phyloP scores from a whole-genome alignment of 2,888 invertebrate genomes.

The Cenopis cana region DNA sequence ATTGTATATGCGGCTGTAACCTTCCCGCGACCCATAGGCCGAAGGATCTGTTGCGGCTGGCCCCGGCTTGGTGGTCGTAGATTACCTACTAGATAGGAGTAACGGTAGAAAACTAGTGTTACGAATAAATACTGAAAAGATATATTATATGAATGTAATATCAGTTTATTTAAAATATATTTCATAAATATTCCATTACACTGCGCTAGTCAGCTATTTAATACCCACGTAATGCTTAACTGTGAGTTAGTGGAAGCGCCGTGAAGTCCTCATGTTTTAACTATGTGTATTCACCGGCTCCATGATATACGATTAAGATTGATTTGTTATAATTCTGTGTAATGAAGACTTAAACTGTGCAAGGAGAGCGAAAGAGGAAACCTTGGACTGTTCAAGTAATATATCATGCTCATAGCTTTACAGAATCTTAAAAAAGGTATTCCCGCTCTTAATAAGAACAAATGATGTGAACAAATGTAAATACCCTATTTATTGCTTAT shows the following conservation, averaged over 20 bases:
- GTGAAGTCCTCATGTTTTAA: constrained; percentile 1
- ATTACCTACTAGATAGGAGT: constrained; percentile 15
- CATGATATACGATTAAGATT: constrained; percentile 3
- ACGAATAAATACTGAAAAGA: constrained; percentile 25
- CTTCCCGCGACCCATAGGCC: constrained; percentile 38
- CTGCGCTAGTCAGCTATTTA: constrained; percentile 72
- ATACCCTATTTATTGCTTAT: constrained; percentile 66
- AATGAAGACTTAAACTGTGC: constrained; percentile 10
- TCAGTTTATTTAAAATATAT: constrained; percentile 56
- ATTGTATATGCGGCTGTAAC: constrained; percentile 56
- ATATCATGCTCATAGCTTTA: constrained; percentile 41
- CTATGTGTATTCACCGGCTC: neutral
- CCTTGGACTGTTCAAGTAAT: constrained; percentile 40
- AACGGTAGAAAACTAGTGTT: constrained; percentile 15
- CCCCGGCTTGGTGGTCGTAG: constrained; percentile 1
- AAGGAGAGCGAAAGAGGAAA: constrained; percentile 32
- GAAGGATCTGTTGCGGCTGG: too few species aligned
- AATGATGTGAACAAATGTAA: constrained; percentile 54
- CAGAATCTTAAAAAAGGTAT: constrained; percentile 35
- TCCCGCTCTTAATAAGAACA: constrained; percentile 35
- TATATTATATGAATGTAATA: constrained; percentile 36
- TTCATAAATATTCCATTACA: constrained; percentile 56
- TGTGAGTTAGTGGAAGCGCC: constrained; percentile 25
- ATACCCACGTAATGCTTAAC: constrained; percentile 49
- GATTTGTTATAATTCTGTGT: neutral